Evolutionary conservation across 2,113 vertebrate species (phyloP), one percentile per base, ranked within the genome.

Genomic region (Oncorhynchus mykiss): DNA sequence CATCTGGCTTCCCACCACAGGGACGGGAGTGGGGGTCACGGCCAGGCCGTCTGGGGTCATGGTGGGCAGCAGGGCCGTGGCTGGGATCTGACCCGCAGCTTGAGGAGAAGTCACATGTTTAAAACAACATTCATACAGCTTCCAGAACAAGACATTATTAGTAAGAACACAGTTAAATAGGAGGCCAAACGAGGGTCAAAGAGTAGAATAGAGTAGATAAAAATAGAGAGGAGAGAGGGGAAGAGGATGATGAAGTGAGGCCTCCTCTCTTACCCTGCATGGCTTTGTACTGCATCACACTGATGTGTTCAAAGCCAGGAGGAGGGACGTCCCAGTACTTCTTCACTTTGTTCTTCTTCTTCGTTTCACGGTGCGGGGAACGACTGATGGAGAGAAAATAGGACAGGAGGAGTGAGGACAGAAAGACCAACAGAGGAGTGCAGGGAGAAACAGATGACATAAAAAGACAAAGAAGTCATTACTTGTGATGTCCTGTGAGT

Each of bases 81-180:
- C 95, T 78, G 96, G 96, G 85, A 97, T 97, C 88, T 97, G 96
- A 78, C 96, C 96, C n/a, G 96, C 96, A 86, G 96, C 96, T 97
- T 80, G 5, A 72, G 70, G 54, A 29, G 0, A 76, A 76, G 59
- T 54, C 51, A 18, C 51, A 54, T 0, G 1, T 54, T 54, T 45
- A 25, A 0, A 67, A 66, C 24, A 76, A 64, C 7, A 62, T 66
- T 27, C 3, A 72, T 49, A 75, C 20, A 45, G 39, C 9, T 11
- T 45, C 39, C 39, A 45, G 9, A 45, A 45, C 39, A 45, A 45
- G 39, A 45, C 2, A 11, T 9, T 45, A 45, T 45, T 11, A 45
- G 39, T 45, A 45, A 11, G 9, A 45, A 2, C 39, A 11, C 39
- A 45, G 9, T 45, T 45, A 45, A 45, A 45, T 45, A 45, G 1